phyloP scores from a whole-genome alignment of 2,797 vertebrate genomes.

The Alexandromys oeconomus region DNA sequence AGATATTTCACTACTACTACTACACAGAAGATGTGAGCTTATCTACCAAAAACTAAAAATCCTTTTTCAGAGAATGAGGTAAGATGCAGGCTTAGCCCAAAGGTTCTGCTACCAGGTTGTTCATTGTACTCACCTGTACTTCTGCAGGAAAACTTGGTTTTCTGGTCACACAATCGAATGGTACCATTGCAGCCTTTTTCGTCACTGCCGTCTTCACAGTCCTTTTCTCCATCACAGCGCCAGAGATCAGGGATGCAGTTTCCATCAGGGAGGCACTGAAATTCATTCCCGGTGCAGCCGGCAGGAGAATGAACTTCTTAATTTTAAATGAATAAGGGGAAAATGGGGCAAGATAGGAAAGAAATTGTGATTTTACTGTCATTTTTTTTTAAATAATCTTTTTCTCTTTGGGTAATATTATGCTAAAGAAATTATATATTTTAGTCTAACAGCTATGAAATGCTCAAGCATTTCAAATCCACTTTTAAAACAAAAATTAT shows the following conservation, averaged over 20 bases:
- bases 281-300: constrained; percentile 94
- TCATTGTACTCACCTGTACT: constrained; percentile 91
- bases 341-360: background rate
- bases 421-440: background rate
- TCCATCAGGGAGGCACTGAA: constrained; percentile 95
- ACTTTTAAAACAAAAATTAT: constrained; percentile 43
- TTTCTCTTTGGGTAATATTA: background rate
- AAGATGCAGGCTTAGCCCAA: background rate
- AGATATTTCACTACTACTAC: background rate
- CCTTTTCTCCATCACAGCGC: constrained; percentile 98
- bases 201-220: constrained; percentile 97
- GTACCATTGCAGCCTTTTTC: constrained; percentile 96
- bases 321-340: constrained; percentile 67
- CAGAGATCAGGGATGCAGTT: constrained; percentile 96
- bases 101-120: background rate
- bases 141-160: constrained; percentile 97
- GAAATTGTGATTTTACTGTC: constrained; percentile 33
- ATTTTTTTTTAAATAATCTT: background rate
- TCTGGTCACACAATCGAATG: constrained; percentile 93
- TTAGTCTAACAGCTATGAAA: background rate
- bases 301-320: constrained; percentile 92
- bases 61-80: background rate
- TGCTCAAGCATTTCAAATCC: background rate
- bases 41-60: background rate
- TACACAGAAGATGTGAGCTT: background rate